A percentile compares a stretch with the other conserved stretches of the same genome.
Conservation (phyloP, 1,140 invertebrate species). For the Pogonognathellus flavescens region DNA sequence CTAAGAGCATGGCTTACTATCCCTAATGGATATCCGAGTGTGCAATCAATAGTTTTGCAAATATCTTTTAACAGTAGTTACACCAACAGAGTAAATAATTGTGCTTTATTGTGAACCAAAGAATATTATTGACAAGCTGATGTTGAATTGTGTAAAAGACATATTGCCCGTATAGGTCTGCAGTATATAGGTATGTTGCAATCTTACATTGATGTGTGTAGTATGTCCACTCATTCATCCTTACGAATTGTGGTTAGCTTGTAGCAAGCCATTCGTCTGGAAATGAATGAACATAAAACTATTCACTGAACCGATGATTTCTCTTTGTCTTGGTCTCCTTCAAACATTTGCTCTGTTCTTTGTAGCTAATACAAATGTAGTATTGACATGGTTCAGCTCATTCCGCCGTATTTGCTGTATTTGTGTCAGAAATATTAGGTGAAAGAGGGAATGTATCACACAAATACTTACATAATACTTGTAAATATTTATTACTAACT, state of each 20-base stretch:
- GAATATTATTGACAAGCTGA: not conserved
- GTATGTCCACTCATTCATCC: conserved; percentile 13
- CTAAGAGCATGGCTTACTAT: too few relatives aligned
- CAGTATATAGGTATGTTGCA: not conserved
- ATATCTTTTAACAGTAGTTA: too few relatives aligned
- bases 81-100: not conserved
- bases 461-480: not conserved
- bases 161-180: not conserved
- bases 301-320: conserved; percentile 17
- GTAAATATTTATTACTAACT: not conserved
- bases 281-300: conserved; percentile 31
- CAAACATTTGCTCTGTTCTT: conserved; percentile 1
- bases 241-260: conserved; percentile 19
- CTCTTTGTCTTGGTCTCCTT: not conserved
- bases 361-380: not conserved
- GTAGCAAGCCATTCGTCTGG: not conserved
- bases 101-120: not conserved
- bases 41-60: too few relatives aligned
- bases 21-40: too few relatives aligned
- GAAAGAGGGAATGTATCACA: too few relatives aligned
- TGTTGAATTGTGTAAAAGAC: not conserved
- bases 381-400: conserved; percentile 10
- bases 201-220: not conserved
- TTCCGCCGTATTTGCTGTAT: too few relatives aligned
- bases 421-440: too few relatives aligned